Base-by-base conservation (phyloP, 2,113 vertebrate genomes). In the Nerophis ophidion region DNA sequence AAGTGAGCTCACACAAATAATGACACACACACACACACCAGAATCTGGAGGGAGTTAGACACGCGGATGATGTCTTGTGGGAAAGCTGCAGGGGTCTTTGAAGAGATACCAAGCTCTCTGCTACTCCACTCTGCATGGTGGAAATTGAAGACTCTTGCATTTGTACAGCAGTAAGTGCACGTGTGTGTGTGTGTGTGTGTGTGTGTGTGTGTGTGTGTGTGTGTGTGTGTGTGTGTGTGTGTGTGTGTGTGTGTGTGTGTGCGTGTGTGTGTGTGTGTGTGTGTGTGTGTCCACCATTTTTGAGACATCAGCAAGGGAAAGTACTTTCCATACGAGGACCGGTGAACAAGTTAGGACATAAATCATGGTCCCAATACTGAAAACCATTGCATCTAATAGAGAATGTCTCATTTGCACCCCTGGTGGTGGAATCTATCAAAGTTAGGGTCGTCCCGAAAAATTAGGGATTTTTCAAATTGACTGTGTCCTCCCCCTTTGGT, bases 11-110 rank as follows among this genome's bases (percentile, higher is more conserved):
- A 74, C 69, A 73, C 66, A 81, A 57, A 79, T 40, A 68, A 65
- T 53, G 60, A 64, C 70, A 70, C 71, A 66, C 58, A 48, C 60
- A 55, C 55, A 58, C 61, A 71, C 7, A 9, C 71, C 60, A 46
- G 66, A 63, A 70, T 84, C 84, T 86, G 85, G 83, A 77, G 75
- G 75, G 79, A 81, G 81, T 87, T 86, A 86, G 82, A 87, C 82
- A 85, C 66, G 75, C 78, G 44, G 82, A 80, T 88, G 86, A 85
- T 82, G 83, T 83, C 78, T 85, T 82, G 70, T 82, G 84, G 84
- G 80, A 86, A 86, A 86, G 71, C 80, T 74, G 72, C 81, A 84
- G 80, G 84, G 85, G 79, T 85, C 78, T 87, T 87, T 87, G 80
- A 82, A 84, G 84, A 86, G 80, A 80, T 79, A 83, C 74, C 72